Evolutionary conservation across 2,113 vertebrate species (phyloP), one percentile per base, ranked within the genome.

Genomic region (Gasterosteus nipponicus): DNA sequence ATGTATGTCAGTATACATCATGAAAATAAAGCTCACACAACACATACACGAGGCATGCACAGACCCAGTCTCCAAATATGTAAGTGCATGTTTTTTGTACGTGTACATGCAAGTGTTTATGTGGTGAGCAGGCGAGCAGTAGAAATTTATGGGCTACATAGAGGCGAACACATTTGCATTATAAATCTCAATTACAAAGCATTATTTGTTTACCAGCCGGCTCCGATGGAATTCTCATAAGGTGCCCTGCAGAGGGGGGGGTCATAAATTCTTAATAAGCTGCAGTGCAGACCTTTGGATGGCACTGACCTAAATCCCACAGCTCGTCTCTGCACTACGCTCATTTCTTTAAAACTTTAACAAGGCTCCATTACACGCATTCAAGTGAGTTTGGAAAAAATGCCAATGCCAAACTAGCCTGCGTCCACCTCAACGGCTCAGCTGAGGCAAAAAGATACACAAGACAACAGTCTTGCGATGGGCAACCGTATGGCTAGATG

Each of bases 201-300:
- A 84, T 91, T 92, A 93, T 89, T 94, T 92, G 88, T 91, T 92
- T 88, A 92, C 80, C 80, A 87, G 75, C 69, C 47, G 14, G 70
- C 73, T 86, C 75, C 64, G 83, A 90, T 76, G 31, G 68, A 89
- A 88, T 84, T 91, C 87, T 90, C 78, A 80, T 77, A 78, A 82
- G 88, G 85, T 80, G 77, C 79, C 90, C 86, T 89, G 87, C 81
- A 89, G 89, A 89, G 86, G 62, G 75, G 22, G 22, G 39, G 82
- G 81, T 92, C 83, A 88, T 94, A 92, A 93, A 94, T 94, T 92
- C 85, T 93, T 95, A 94, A 95, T 94, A 91, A 92, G 92, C 92
- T 93, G 93, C 91, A 93, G 87, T 93, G 92, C 92, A 92, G 93
- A 92, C 91, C 92, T 92, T 94, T 93, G 89, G 89, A 88, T 85